Conservation (phyloP, 1,140 invertebrate genomes). For the Tetramorium parvispinum region DNA sequence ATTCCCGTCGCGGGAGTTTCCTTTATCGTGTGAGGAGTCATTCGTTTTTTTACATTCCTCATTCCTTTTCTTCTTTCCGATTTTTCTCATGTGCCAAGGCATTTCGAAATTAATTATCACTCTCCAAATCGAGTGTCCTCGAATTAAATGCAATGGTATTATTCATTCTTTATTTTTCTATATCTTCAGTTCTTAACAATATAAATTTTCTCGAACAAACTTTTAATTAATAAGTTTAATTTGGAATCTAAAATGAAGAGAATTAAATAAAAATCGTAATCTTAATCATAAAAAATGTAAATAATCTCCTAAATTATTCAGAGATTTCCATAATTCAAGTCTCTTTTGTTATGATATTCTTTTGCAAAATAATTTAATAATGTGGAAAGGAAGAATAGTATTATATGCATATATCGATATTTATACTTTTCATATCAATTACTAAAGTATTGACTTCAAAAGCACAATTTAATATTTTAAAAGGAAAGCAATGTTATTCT, state of each 20-base stretch:
- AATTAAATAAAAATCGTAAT: not conserved
- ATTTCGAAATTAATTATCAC: not conserved
- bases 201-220: not conserved
- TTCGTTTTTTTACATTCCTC: not conserved
- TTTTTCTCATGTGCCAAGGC: not conserved
- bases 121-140: not conserved
- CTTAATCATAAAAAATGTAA: not conserved
- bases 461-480: not conserved
- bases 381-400: not conserved
- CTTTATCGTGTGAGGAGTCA: not conserved
- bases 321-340: not conserved
- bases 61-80: not conserved
- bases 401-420: no score
- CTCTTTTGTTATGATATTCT: not conserved
- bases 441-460: not conserved
- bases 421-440: not conserved
- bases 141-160: not conserved
- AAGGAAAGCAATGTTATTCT: constrained; percentile 22
- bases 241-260: not conserved
- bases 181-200: not conserved
- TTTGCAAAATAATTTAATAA: not conserved
- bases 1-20: constrained; percentile 20
- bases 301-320: not conserved
- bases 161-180: not conserved
- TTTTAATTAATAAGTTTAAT: constrained; percentile 3